A percentile compares a stretch with the other conserved stretches of the same genome.
Evolutionary conservation across 1,140 invertebrate species (phyloP).

Genomic region (Steinernema feltiae): DNA sequence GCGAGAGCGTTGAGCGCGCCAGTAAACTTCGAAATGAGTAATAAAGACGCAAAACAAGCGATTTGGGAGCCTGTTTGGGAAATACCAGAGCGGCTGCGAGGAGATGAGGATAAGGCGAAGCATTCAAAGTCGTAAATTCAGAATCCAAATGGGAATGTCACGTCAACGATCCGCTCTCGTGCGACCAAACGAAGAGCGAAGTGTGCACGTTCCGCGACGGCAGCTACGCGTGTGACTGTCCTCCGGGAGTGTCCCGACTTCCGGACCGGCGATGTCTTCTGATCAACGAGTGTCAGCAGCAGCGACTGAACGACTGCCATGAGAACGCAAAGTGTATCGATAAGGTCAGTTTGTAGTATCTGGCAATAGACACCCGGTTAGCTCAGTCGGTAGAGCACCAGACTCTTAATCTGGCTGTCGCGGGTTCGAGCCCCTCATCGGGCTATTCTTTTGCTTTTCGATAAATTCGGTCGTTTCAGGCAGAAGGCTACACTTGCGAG

Average conservation of each 20-base stretch:
- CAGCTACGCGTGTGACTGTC: slow-evolving; percentile 38
- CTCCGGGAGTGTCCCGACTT: slow-evolving; percentile 29
- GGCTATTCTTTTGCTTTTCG: not conserved
- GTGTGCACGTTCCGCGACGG: slow-evolving; percentile 40
- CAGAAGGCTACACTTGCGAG: slow-evolving; percentile 33
- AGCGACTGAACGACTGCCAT: slow-evolving; percentile 35
- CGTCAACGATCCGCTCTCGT: slow-evolving; percentile 40
- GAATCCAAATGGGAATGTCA: slow-evolving; percentile 28
- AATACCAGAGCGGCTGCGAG: not conserved
- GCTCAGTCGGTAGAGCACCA: slow-evolving; percentile 44
- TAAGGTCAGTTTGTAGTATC: slow-evolving; percentile 14
- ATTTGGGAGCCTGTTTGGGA: not conserved
- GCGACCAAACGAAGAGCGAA: slow-evolving; percentile 30
- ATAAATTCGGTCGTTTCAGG: slow-evolving; percentile 1
- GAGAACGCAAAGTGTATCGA: slow-evolving; percentile 38
- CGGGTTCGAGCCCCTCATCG: slow-evolving; percentile 37
- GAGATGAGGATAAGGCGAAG: not conserved
- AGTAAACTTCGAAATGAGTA: too few species aligned
- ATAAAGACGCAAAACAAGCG: not conserved
- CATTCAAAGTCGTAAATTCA: too few species aligned
- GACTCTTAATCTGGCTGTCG: slow-evolving; percentile 44
- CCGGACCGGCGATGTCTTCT: slow-evolving; percentile 33
- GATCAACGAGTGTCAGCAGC: slow-evolving; percentile 36
- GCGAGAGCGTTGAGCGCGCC: too few species aligned
- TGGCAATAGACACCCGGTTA: too few species aligned